phyloP scores from a whole-genome alignment of 92 coral and sea anemone species.

The Palythoa grandiflora region DNA sequence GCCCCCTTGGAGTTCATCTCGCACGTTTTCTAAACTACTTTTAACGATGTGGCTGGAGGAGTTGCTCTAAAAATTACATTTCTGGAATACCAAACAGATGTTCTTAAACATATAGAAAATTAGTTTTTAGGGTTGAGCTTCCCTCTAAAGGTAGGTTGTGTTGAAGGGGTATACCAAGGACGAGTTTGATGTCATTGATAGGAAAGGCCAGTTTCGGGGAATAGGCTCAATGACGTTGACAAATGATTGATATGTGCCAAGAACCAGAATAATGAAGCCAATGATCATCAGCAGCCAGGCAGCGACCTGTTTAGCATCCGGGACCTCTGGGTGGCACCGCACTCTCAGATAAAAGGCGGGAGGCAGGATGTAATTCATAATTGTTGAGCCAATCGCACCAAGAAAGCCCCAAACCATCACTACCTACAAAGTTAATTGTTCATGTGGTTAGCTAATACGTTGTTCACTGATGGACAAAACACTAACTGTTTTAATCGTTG shows the following conservation, averaged over 20 bases:
- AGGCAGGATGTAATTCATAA: conserved; percentile 83
- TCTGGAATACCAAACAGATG: too few species aligned
- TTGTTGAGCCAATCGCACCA: conserved; percentile 81
- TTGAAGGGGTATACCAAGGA: not conserved
- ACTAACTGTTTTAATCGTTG: too few species aligned
- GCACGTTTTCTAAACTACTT: too few species aligned
- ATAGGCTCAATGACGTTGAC: conserved; percentile 80
- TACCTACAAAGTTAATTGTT: conserved; percentile 52
- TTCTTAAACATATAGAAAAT: not conserved
- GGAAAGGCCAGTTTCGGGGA: conserved; percentile 31
- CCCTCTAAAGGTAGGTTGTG: not conserved
- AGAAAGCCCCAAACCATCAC: conserved; percentile 96
- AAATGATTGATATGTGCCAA: conserved; percentile 89
- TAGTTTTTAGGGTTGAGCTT: too few species aligned
- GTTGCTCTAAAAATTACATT: too few species aligned
- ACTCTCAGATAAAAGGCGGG: conserved; percentile 93
- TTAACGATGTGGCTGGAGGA: too few species aligned
- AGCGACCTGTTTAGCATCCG: conserved; percentile 87
- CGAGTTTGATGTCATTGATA: not conserved
- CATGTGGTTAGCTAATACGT: not conserved
- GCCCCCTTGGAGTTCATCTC: too few species aligned
- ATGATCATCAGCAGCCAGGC: conserved; percentile 89
- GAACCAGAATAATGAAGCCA: conserved; percentile 68
- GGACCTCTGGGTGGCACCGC: conserved; percentile 79
- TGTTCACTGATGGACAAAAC: too few species aligned